phyloP scores from a whole-genome alignment of 2,113 vertebrate species.

The Urocynchramus pylzowi region DNA sequence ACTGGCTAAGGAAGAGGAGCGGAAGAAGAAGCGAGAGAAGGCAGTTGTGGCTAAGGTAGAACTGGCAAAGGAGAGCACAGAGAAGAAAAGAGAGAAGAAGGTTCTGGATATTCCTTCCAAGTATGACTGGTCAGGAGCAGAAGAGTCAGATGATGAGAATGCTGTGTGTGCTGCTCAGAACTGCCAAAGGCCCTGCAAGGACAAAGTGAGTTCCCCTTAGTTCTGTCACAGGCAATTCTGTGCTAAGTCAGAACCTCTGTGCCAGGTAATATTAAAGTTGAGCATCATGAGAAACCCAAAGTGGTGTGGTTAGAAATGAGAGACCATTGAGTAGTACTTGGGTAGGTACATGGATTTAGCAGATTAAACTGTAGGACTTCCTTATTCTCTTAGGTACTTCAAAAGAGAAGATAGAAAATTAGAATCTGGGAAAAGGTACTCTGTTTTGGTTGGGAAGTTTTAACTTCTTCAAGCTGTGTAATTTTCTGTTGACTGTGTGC shows the following conservation, averaged over 20 bases:
- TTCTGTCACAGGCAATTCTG: background rate
- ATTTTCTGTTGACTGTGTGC: background rate
- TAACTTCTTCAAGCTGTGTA: background rate
- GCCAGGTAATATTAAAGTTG: background rate
- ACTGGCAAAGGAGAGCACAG: conserved; percentile 82
- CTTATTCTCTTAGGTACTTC: background rate
- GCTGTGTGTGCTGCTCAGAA: conserved; percentile 94
- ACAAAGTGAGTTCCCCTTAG: conserved; percentile 82
- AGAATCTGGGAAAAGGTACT: background rate
- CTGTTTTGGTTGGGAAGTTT: background rate
- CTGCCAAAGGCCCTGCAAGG: conserved; percentile 96
- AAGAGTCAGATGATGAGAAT: conserved; percentile 96
- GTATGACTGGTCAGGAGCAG: conserved; percentile 97
- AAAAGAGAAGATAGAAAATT: background rate
- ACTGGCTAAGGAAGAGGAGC: conserved; percentile 92
- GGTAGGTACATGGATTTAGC: background rate
- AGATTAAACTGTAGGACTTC: background rate
- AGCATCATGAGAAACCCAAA: background rate
- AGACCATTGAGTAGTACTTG: background rate
- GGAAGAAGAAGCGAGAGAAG: conserved; percentile 93
- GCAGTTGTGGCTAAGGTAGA: conserved; percentile 85
- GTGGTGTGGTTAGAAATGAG: background rate
- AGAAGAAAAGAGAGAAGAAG: conserved; percentile 94
- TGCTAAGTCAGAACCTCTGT: background rate
- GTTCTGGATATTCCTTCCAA: conserved; percentile 96